Evolutionary conservation across 2,888 invertebrate species (phyloP), one percentile per base, ranked within the genome.

Genomic region (Yponomeuta evonymella): DNA sequence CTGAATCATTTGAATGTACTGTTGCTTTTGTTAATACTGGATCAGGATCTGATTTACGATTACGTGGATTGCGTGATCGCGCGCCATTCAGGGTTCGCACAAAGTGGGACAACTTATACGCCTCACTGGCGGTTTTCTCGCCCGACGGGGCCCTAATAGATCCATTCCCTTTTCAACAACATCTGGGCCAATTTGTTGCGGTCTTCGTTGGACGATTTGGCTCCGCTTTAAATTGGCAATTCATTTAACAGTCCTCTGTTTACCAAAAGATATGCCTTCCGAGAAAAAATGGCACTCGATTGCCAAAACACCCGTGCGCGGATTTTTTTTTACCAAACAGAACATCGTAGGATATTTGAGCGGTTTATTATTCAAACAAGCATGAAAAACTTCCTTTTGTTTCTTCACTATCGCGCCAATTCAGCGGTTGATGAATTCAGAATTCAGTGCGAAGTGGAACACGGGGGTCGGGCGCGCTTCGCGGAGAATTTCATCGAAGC

Each of bases 351-450:
- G 48, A 67, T 12, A 29, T 79, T 77, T 73, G 73, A 75, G 75
- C 76, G 76, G 74, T 73, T 76, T 83, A 81, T 84, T 86, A 85
- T 83, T 81, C 82, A 83, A 83, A 83, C 83, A 82, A 77, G 79
- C 80, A 81, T 83, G 82, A 84, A 58, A 83, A 88, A 88, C 89
- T 86, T 89, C 89, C 88, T 83, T 81, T 82, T 76, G 74, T 77
- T 77, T 73, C 73, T 75, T 70, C 72, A 74, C 72, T 80, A 79
- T 80, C 75, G 77, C 73, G 73, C 72, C 75, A 77, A 79, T 81
- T 79, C 78, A 81, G 77, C 76, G 75, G 75, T 75, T 78, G 65
- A 29, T 79, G 79, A 81, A 83, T 85, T 83, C 80, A 84, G 82
- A 84, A 82, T 82, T 81, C 80, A 79, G 75, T 78, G 79, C 72